Conservation (phyloP, 1,140 invertebrate species). For the Drosophila azteca region DNA sequence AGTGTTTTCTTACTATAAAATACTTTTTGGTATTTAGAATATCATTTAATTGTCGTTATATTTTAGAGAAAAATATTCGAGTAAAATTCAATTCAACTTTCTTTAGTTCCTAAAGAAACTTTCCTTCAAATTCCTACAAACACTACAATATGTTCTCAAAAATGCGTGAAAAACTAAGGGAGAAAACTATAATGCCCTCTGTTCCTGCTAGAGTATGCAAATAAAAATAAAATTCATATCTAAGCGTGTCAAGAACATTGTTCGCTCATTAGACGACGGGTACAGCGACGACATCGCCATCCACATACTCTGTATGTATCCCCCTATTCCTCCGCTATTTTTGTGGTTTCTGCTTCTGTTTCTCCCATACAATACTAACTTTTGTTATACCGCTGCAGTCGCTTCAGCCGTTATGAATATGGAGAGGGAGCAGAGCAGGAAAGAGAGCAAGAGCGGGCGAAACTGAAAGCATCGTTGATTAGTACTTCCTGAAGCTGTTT, state of each 20-base stretch:
- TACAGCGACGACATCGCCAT: slow-evolving; percentile 28
- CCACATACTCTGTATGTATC: slow-evolving; percentile 11
- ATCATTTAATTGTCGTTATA: no score
- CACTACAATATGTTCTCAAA: no score
- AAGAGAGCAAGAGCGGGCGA: background rate
- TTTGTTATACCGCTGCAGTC: slow-evolving; percentile 54
- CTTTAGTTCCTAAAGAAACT: no score
- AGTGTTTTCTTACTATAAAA: no score
- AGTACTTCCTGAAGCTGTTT: slow-evolving; percentile 77
- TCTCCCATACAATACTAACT: slow-evolving; percentile 55
- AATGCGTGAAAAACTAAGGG: background rate
- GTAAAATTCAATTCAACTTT: no score
- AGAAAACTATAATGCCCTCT: background rate
- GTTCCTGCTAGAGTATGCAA: background rate
- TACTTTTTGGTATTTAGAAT: no score
- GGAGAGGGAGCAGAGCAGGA: slow-evolving; percentile 20
- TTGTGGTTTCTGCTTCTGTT: slow-evolving; percentile 29
- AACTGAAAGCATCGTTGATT: slow-evolving; percentile 63
- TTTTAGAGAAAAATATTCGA: no score
- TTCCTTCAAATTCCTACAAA: no score
- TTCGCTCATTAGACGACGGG: slow-evolving; percentile 66
- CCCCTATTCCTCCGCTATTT: slow-evolving; percentile 2
- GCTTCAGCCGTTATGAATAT: slow-evolving; percentile 31
- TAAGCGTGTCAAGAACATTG: slow-evolving; percentile 81
- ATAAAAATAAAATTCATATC: slow-evolving; percentile 48